Conservation (phyloP, 1,140 invertebrate species). For the Sitodiplosis mosellana region DNA sequence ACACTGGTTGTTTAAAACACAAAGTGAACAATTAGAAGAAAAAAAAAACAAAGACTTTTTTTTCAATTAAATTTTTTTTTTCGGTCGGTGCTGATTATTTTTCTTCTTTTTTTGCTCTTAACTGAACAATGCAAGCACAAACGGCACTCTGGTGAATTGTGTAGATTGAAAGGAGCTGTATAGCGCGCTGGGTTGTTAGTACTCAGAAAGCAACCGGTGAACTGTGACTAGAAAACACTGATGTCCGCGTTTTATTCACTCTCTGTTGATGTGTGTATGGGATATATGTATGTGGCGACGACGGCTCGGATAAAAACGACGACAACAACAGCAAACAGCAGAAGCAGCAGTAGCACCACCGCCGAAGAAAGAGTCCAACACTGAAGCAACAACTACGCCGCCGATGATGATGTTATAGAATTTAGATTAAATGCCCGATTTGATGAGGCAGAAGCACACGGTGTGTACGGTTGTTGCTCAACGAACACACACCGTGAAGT, state of each 20-base stretch:
- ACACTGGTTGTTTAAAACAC: neutral
- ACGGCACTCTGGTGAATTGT: too few relatives aligned
- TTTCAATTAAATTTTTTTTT: neutral
- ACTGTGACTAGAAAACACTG: constrained; percentile 26
- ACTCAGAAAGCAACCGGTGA: constrained; percentile 26
- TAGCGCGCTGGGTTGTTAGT: constrained; percentile 5
- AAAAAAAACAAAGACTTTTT: neutral
- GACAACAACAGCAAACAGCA: too few relatives aligned
- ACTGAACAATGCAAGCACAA: too few relatives aligned
- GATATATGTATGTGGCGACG: too few relatives aligned
- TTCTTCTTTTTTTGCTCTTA: too few relatives aligned
- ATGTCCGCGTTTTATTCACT: constrained; percentile 26
- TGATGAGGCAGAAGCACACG: neutral
- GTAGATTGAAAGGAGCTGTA: too few relatives aligned
- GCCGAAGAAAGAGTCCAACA: too few relatives aligned
- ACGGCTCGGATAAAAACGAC: too few relatives aligned
- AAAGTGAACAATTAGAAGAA: constrained; percentile 1
- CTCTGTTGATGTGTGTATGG: neutral
- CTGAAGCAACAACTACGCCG: neutral
- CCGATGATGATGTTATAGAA: constrained; percentile 1
- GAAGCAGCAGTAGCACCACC: too few relatives aligned
- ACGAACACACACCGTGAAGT: too few relatives aligned
- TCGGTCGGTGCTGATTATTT: neutral
- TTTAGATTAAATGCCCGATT: constrained; percentile 3
- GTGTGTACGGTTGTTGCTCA: too few relatives aligned